Base-by-base conservation (phyloP, 2,888 invertebrate species). In the Tetanocera ferruginea region DNA sequence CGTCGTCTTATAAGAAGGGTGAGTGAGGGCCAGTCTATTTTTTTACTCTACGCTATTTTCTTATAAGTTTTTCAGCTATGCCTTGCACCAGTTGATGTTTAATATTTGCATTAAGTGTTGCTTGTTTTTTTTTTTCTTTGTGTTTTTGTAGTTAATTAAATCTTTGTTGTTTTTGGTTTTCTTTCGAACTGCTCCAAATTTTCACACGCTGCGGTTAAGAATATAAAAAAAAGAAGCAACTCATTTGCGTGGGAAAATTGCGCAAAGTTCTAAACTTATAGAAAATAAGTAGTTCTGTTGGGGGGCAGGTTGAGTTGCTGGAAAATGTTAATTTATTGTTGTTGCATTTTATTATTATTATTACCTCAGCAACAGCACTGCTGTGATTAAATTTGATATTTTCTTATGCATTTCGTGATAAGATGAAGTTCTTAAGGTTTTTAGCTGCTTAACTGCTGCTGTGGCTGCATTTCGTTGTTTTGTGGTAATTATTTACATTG, bases 241-340 rank as follows among this genome's bases (percentile, higher is more conserved):
- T 76, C 60, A 85, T 85, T 85, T 85, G 84, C 87, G 87, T 87
- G 87, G 88, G 87, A 87, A 85, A 84, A 80, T 84, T 82, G 81
- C 81, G 81, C 81, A 84, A 82, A 82, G 73, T 74, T 80, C 55
- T 76, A 74, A n/a, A 25, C 17, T n/a, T 37, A 43, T 43, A n/a
- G 6, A n/a, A 5, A 43, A 67, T 67, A 14, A 11, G 67, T 67
- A 57, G 5, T 67, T 34, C 55, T 25, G 52, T 31, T 19, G 60
- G 43, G 72, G 66, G 52, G n/a, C 5, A 43, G 14, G 25, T 43
- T 25, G 73, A n/a, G 55, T 57, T 55, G 17, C 55, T n/a, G 69
- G 49, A 64, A 31, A 31, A 64, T 64, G 28, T 51, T 51, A 69
- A 49, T 72, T 37, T 72, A 37, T 43, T 62, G 14, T 57, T 55